phyloP scores from a whole-genome alignment of 2,888 invertebrate species.

The Temnothorax ravouxi region DNA sequence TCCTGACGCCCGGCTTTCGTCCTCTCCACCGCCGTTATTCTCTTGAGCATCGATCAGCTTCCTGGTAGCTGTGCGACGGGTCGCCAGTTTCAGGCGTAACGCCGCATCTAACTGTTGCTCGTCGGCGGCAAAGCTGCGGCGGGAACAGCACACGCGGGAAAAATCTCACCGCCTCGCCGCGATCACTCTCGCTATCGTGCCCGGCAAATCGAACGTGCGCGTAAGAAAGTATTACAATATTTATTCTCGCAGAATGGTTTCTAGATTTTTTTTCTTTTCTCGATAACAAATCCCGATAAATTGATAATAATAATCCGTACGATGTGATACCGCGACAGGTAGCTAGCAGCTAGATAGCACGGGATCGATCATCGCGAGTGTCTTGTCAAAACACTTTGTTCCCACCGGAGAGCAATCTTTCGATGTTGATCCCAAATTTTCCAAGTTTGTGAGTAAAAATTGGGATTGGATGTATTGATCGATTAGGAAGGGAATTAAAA shows the following conservation, averaged over 20 bases:
- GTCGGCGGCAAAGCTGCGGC: slow-evolving; percentile 57
- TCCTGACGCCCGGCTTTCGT: slow-evolving; percentile 69
- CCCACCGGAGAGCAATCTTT: not conserved
- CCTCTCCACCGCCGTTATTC: slow-evolving; percentile 74
- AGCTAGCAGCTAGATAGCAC: not conserved
- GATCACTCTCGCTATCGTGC: not conserved
- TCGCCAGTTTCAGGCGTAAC: slow-evolving; percentile 76
- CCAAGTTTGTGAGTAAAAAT: not conserved
- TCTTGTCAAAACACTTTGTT: not conserved
- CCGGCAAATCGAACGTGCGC: not conserved
- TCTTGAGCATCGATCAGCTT: slow-evolving; percentile 79
- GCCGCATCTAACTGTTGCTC: slow-evolving; percentile 67
- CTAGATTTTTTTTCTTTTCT: not conserved
- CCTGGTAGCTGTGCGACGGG: slow-evolving; percentile 71
- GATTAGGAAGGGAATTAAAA: not conserved
- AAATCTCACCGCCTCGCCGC: not conserved
- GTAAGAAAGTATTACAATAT: not conserved
- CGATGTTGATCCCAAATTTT: slow-evolving; percentile 2
- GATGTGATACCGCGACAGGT: slow-evolving; percentile 15
- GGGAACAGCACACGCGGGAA: not conserved
- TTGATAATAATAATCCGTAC: not conserved
- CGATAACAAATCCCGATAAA: not conserved
- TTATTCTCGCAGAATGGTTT: not conserved
- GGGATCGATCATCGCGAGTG: slow-evolving; percentile 16
- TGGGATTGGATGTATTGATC: not conserved